Base-by-base conservation (phyloP, 2,797 vertebrate species). In the Paguma larvata region DNA sequence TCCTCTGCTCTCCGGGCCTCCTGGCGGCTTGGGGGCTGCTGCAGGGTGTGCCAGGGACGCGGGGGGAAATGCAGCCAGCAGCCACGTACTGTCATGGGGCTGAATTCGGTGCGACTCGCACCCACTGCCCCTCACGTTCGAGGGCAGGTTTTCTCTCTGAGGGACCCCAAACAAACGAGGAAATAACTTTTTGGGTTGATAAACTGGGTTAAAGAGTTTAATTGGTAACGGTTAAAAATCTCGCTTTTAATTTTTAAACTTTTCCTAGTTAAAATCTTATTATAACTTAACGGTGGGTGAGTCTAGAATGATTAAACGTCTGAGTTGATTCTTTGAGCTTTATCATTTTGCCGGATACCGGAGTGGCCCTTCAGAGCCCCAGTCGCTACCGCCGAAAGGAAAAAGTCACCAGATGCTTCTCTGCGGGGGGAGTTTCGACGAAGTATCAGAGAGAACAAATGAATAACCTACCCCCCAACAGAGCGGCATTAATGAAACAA, bases 191-290 rank as follows among this genome's bases (percentile, higher is more conserved):
- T 73, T 41, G 14, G 25, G 80, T 68, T 63, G 62, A 30, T 48
- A 56, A 25, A 16, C 41, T 27, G 82, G 67, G 62, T 68, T 68
- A 46, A 70, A 77, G 91, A 87, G 94, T 8, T 96, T 96, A 97
- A 97, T 94, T 97, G 95, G 95, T 97, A 92, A 63, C 96, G 95
- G 77, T 85, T 97, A 86, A 91, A 92, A 95, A 91, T 82, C 79
- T 97, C 65, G 73, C 46, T 78, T 95, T 97, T 96, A 97, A 97
- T 95, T 90, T 98, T 97, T 92, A 98, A 98, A 96, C 96, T 25
- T 96, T 95, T 85, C 56, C 95, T 94, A 85, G 97, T 97, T 98
- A 97, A 97, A 96, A 59, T 80, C 89, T 88, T 88, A 56, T 96
- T 92, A 34, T 82, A 95, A 96, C 46, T 91, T 94, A 92, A 65